Percentiles rank a stretch among this genome's conserved stretches.
Conservation (phyloP, 2,888 invertebrate species). For the Dione juno region DNA sequence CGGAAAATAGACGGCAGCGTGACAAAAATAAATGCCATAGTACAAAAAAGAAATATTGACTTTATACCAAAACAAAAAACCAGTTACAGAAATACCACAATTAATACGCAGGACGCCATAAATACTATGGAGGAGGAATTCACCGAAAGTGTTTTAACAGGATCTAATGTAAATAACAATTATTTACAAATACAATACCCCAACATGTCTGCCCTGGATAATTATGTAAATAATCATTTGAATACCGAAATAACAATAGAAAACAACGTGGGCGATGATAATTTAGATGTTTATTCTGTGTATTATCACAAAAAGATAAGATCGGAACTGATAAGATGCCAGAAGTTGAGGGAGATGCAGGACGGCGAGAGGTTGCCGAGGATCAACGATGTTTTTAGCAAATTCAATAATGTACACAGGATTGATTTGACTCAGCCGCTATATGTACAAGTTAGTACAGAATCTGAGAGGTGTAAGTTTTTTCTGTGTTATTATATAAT, state of each 20-base stretch:
- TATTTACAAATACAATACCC: slow-evolving; percentile 39
- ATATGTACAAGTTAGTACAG: slow-evolving; percentile 59
- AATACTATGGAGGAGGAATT: slow-evolving; percentile 46
- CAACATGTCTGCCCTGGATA: slow-evolving; percentile 32
- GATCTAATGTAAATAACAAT: slow-evolving; percentile 34
- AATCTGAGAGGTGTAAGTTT: slow-evolving; percentile 58
- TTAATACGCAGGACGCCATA: slow-evolving; percentile 55
- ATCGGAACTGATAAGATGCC: slow-evolving; percentile 54
- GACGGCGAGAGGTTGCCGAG: slow-evolving; percentile 53
- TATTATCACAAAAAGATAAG: slow-evolving; percentile 65
- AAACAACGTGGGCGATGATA: slow-evolving; percentile 27
- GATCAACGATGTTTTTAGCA: slow-evolving; percentile 62
- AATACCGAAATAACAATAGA: slow-evolving; percentile 13
- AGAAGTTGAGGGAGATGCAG: slow-evolving; percentile 31
- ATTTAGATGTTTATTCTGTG: slow-evolving; percentile 41
- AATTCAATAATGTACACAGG: slow-evolving; percentile 51
- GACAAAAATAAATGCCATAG: slow-evolving; percentile 61
- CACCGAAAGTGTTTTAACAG: slow-evolving; percentile 12
- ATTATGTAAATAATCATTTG: slow-evolving; percentile 6
- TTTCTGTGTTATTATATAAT: too few relatives aligned
- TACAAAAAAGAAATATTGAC: slow-evolving; percentile 53
- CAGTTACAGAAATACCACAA: slow-evolving; percentile 41
- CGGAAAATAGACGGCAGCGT: slow-evolving; percentile 60
- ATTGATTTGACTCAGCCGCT: slow-evolving; percentile 55
- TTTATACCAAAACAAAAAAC: slow-evolving; percentile 20